These are phyloP conservation scores for Isaurus tuberculatus DNA, from an alignment of 92 coral and sea anemone species.

Conservation along the genomic window DNA sequence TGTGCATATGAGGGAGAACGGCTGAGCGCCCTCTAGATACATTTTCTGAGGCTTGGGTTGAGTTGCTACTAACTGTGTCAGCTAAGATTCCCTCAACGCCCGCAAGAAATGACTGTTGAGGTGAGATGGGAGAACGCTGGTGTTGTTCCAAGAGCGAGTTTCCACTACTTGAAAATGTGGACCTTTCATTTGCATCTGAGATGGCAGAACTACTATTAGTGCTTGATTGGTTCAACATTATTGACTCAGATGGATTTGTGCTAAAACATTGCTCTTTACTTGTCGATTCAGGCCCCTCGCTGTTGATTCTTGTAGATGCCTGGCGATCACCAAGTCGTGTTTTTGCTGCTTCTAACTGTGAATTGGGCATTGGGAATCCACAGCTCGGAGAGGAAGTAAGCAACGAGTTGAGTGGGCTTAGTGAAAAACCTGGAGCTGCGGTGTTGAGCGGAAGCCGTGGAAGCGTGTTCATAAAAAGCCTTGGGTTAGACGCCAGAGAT, in stretches of 20 bases:
- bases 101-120: constrained; percentile 8
- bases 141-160: not conserved
- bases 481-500: not conserved
- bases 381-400: constrained; percentile 7
- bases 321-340: not conserved
- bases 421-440: constrained; percentile 60
- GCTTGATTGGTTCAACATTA: not conserved
- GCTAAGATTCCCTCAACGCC: constrained; percentile 24
- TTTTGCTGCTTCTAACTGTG: not conserved
- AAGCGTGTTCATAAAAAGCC: constrained; percentile 9
- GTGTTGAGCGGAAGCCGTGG: constrained; percentile 77
- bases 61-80: not conserved
- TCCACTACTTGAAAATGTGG: not conserved
- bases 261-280: constrained; percentile 10
- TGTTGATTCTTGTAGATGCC: not conserved
- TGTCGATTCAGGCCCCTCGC: not conserved
- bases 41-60: not conserved
- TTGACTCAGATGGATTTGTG: not conserved
- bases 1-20: constrained; percentile 72
- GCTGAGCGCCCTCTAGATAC: constrained; percentile 22
- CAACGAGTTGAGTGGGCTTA: constrained; percentile 69
- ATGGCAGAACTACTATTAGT: not conserved
- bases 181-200: not conserved
- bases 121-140: not conserved
- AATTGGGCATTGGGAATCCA: constrained; percentile 4